Evolutionary conservation across 2,797 vertebrate species (phyloP), one percentile per base, ranked within the genome.

Genomic region (Anguilla obscura): DNA sequence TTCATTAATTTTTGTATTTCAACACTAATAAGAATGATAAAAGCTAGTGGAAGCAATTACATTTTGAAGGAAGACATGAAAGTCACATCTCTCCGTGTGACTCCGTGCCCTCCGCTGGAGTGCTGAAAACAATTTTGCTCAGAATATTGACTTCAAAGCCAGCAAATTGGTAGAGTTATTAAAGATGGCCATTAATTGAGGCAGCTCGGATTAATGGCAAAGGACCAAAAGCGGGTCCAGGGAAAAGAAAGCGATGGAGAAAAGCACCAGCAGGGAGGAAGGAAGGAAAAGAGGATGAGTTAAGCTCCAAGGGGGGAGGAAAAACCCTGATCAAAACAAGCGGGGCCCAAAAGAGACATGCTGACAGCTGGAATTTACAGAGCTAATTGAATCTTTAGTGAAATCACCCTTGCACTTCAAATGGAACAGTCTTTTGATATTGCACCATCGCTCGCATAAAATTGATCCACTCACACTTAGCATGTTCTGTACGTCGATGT

Each of bases 121-220:
- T 88, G 91, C 87, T 90, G 16, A 54, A 89, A 91, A 33, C 69
- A 56, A 18, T 60, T 21, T 82, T 30, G 21, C 27, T 24, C 76
- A 36, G 33, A 66, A 83, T 89, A 90, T 92, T 88, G 89, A 92
- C 93, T 92, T 94, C 91, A 94, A 93, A 94, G 91, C 88, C 87
- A 89, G 85, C 88, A 87, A 88, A 88, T 79, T 93, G 93, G 93
- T 90, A 91, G 91, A 92, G 92, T 88, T 90, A 85, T 89, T 86
- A 90, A 92, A 94, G 90, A 94, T 88, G 92, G 90, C 91, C 91
- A 92, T 93, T 93, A 93, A 87, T 83, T 87, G 50, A 87, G 86
- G 24, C 79, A 48, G 89, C 82, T 89, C 86, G 91, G 93, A 93
- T 93, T 91, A 93, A 94, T 93, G 90, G 93, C 89, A 89, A 93